Evolutionary conservation across 2,888 invertebrate genomes (phyloP).

Genomic region (Rugalucina vietnamica): DNA sequence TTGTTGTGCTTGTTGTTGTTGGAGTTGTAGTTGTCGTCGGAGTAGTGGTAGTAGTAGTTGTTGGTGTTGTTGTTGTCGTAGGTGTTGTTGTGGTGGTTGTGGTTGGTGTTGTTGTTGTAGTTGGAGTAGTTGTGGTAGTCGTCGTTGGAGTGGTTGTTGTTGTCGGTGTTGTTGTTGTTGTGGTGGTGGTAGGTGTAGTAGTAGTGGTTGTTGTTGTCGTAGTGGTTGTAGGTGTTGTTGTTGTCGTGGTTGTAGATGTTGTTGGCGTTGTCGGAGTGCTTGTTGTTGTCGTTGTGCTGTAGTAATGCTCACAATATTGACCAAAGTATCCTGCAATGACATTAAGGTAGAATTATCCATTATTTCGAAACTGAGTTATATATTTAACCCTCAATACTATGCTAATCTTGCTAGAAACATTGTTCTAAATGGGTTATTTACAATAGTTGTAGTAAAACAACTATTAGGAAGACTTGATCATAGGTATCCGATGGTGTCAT

Average conservation of each 20-base stretch:
- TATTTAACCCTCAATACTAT: too few relatives aligned
- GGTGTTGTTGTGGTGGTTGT: constrained; percentile 19
- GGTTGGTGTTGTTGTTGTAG: constrained; percentile 16
- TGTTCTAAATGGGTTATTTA: too few relatives aligned
- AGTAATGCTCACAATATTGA: constrained; percentile 25
- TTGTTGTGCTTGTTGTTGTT: constrained; percentile 13
- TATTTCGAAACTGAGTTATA: not conserved
- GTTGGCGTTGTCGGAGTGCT: not conserved
- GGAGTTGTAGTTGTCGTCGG: constrained; percentile 33
- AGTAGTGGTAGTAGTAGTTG: constrained; percentile 28
- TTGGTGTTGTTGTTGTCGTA: not conserved
- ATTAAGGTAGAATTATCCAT: not conserved
- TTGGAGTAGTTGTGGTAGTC: constrained; percentile 10
- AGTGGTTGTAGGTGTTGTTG: not conserved
- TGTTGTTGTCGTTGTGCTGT: not conserved
- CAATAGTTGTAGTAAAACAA: too few relatives aligned
- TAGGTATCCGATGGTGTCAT: too few relatives aligned
- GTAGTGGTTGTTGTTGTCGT: not conserved
- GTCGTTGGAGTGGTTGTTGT: constrained; percentile 17
- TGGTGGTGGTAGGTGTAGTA: not conserved
- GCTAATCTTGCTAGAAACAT: too few relatives aligned
- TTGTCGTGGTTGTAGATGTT: not conserved
- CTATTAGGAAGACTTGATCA: too few relatives aligned
- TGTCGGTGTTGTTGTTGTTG: constrained; percentile 6
- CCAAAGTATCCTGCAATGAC: constrained; percentile 39